phyloP scores from a whole-genome alignment of 2,113 vertebrate genomes.

The Puffinus mauretanicus region DNA sequence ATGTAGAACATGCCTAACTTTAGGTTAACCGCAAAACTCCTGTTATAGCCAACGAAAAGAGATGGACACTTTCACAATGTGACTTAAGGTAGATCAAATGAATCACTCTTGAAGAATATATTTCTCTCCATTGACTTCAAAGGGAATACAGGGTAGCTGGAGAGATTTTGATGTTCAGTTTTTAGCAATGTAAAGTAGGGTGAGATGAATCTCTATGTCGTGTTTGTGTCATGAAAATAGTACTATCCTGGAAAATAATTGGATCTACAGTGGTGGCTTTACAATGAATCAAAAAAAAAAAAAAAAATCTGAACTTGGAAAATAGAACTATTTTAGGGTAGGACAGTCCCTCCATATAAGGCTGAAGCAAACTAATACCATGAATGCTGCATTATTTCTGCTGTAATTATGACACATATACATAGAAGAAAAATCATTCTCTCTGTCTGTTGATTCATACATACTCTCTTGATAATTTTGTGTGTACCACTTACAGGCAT shows the following conservation, averaged over 20 bases:
- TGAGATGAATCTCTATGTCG: neutral
- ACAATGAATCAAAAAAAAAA: neutral
- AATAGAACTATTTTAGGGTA: neutral
- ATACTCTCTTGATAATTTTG: neutral
- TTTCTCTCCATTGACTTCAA: neutral
- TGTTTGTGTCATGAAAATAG: neutral
- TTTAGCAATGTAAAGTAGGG: neutral
- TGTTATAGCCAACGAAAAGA: neutral
- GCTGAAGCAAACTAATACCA: neutral
- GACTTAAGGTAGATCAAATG: neutral
- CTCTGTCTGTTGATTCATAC: neutral
- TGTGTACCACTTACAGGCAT: neutral
- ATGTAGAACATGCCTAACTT: neutral
- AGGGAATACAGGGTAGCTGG: neutral
- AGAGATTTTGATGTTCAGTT: neutral
- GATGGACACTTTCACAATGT: neutral
- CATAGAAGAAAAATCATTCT: neutral
- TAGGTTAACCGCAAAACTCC: neutral
- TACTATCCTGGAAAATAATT: neutral
- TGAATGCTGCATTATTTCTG: neutral
- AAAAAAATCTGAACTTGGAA: neutral
- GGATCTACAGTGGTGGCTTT: neutral
- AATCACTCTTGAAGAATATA: neutral
- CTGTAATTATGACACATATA: neutral
- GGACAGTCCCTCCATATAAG: neutral